These are phyloP conservation scores for Sylvia atricapilla DNA, from an alignment of 2,113 vertebrate species.

Conservation along the genomic window DNA sequence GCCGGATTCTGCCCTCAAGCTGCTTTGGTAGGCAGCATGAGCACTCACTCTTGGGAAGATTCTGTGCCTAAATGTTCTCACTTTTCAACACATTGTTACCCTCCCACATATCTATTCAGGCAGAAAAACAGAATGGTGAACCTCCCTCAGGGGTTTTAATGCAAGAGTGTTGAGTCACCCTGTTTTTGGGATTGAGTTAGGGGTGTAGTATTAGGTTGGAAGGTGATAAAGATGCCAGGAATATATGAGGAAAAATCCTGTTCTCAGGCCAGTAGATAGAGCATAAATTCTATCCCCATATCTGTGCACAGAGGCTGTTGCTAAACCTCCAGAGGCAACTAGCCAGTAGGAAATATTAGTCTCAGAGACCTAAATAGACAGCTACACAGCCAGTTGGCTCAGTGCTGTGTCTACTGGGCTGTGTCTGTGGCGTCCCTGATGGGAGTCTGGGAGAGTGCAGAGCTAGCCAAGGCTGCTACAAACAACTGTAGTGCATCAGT, in stretches of 20 bases:
- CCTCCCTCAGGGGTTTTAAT: conserved; percentile 47
- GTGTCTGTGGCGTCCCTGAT: neutral
- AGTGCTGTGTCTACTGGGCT: neutral
- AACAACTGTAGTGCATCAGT: neutral
- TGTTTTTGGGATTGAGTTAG: conserved; percentile 13
- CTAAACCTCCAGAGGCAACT: neutral
- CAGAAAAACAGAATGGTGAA: conserved; percentile 47
- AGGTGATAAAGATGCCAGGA: neutral
- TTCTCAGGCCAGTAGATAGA: neutral
- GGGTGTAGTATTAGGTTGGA: neutral
- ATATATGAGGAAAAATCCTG: conserved; percentile 14
- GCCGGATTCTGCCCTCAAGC: conserved; percentile 18
- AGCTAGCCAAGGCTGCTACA: neutral
- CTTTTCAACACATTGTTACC: conserved; percentile 57
- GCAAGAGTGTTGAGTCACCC: conserved; percentile 36
- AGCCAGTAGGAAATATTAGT: neutral
- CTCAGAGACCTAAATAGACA: neutral
- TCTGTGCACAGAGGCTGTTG: neutral
- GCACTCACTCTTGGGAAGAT: conserved; percentile 22
- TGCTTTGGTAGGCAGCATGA: neutral
- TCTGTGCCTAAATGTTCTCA: conserved; percentile 50
- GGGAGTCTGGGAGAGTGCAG: neutral
- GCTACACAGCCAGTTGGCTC: neutral
- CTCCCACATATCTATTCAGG: conserved; percentile 41
- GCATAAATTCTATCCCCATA: neutral